phyloP scores from a whole-genome alignment of 1,140 invertebrate species.

The Drosophila elegans region DNA sequence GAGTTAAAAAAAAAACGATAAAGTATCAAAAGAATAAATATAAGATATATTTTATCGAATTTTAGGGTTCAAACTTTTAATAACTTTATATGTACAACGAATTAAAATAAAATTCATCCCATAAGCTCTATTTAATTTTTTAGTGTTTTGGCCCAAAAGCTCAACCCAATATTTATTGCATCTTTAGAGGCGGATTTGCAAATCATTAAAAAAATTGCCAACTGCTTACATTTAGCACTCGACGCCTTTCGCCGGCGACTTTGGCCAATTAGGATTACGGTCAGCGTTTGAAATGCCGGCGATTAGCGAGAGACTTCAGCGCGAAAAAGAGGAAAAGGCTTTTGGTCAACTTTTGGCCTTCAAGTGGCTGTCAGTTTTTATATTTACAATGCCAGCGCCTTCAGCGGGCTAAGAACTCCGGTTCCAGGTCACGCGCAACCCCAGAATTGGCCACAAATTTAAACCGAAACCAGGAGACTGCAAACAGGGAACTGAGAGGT shows the following conservation, averaged over 20 bases:
- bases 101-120: no score
- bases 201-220: slow-evolving; percentile 48
- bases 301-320: slow-evolving; percentile 24
- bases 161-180: slow-evolving; percentile 45
- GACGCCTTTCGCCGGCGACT: slow-evolving; percentile 22
- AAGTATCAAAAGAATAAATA: no score
- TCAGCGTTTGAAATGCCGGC: slow-evolving; percentile 29
- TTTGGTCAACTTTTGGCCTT: slow-evolving; percentile 47
- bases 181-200: slow-evolving; percentile 29
- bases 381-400: slow-evolving; percentile 19
- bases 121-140: neutral
- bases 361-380: slow-evolving; percentile 48
- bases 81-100: no score
- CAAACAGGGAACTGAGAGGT: neutral
- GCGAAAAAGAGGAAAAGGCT: slow-evolving; percentile 13
- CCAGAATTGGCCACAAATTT: slow-evolving; percentile 62
- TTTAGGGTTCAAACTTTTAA: no score
- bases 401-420: slow-evolving; percentile 4
- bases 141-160: slow-evolving; percentile 1
- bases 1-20: no score
- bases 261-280: slow-evolving; percentile 65
- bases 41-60: no score
- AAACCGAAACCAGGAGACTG: slow-evolving; percentile 19
- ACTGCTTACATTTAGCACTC: slow-evolving; percentile 47
- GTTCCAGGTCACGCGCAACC: slow-evolving; percentile 47